A percentile compares a stretch with the other conserved stretches of the same genome.
Evolutionary conservation across 2,888 invertebrate species (phyloP).

Genomic region (Pseudolycoriella hygida): DNA sequence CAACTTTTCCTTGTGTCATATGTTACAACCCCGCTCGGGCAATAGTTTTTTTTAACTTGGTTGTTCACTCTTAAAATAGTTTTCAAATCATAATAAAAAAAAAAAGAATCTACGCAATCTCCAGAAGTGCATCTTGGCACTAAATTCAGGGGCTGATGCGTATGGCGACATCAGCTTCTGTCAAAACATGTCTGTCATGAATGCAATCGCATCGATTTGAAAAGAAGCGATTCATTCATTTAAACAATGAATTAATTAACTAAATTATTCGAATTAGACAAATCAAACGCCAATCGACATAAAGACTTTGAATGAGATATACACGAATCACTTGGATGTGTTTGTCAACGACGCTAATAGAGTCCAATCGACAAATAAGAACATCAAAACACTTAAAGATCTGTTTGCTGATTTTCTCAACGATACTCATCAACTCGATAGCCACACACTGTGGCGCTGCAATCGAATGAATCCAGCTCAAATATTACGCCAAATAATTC

Average conservation of each 20-base stretch:
- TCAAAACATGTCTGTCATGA: too few species aligned
- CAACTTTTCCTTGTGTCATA: too few species aligned
- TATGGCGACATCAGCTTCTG: too few species aligned
- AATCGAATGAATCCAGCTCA: conserved; percentile 60
- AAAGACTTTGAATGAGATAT: conserved; percentile 36
- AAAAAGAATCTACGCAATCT: too few species aligned
- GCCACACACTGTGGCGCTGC: conserved; percentile 39
- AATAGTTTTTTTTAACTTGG: too few species aligned
- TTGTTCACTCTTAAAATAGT: too few species aligned
- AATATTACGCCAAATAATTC: conserved; percentile 50
- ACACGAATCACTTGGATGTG: conserved; percentile 35
- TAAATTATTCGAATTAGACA: conserved; percentile 28
- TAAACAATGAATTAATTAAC: background rate
- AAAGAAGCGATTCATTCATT: background rate
- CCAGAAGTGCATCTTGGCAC: too few species aligned
- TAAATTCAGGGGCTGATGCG: too few species aligned
- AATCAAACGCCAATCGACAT: conserved; percentile 37
- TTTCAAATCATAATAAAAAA: too few species aligned
- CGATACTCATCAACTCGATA: conserved; percentile 14
- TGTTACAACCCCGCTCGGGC: too few species aligned
- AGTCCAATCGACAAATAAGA: conserved; percentile 23
- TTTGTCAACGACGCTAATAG: conserved; percentile 47
- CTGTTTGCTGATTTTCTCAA: conserved; percentile 24
- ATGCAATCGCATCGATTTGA: too few species aligned
- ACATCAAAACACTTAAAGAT: conserved; percentile 25